These are phyloP conservation scores for Carassius auratus DNA, from an alignment of 2,113 vertebrate species.

Conservation along the genomic window DNA sequence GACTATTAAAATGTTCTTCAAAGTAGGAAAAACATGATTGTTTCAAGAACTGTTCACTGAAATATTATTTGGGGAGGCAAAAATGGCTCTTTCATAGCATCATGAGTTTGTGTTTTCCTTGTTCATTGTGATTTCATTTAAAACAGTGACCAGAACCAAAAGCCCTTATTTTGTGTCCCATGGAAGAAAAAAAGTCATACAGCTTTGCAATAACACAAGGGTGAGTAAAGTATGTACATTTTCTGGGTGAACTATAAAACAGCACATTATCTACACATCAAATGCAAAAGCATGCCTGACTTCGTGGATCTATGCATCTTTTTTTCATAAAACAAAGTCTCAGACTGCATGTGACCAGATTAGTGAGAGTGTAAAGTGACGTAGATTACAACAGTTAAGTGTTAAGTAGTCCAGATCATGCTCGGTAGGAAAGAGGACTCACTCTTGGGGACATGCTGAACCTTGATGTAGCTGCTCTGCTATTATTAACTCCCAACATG, in stretches of 20 bases:
- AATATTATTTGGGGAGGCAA: too few relatives aligned
- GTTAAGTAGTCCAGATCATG: constrained; percentile 48
- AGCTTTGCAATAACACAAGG: background rate
- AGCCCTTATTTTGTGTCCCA: background rate
- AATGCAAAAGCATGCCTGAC: constrained; percentile 30
- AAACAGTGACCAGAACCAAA: too few relatives aligned
- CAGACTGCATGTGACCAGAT: constrained; percentile 9
- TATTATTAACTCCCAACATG: constrained; percentile 52
- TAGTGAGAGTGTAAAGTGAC: constrained; percentile 1
- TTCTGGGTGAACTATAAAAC: background rate
- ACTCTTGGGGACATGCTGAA: constrained; percentile 24
- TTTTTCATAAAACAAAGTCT: constrained; percentile 1
- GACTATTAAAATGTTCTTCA: too few relatives aligned
- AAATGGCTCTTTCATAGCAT: too few relatives aligned
- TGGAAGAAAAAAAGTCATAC: background rate
- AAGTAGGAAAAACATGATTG: too few relatives aligned
- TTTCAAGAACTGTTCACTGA: too few relatives aligned
- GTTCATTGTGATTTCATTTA: too few relatives aligned
- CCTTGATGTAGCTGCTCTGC: constrained; percentile 32
- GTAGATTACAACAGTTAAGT: background rate
- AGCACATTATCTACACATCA: constrained; percentile 20
- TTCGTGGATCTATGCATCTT: background rate
- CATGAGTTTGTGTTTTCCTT: too few relatives aligned
- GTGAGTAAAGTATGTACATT: background rate
- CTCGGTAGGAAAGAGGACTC: constrained; percentile 23